These are phyloP conservation scores for Furcifer pardalis DNA, from an alignment of 2,797 vertebrate species.

Conservation along the genomic window DNA sequence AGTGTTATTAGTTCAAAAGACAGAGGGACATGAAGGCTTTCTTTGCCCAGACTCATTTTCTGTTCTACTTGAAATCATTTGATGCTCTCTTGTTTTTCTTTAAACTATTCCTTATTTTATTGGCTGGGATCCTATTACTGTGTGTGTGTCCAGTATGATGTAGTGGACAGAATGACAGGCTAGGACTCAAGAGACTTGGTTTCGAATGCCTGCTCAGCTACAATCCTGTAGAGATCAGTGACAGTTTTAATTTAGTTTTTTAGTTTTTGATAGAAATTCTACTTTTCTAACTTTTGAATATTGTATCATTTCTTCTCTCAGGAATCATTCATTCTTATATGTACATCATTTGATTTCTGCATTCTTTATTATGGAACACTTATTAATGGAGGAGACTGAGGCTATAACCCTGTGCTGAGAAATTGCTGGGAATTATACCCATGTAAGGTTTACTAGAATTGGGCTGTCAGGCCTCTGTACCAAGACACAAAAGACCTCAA, in stretches of 20 bases:
- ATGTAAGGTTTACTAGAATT: not conserved
- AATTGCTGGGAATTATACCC: not conserved
- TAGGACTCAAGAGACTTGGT: no score
- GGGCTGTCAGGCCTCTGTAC: not conserved
- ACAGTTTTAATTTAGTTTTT: not conserved
- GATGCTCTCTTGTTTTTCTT: not conserved
- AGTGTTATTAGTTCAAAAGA: not conserved
- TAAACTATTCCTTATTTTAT: no score
- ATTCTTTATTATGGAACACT: not conserved
- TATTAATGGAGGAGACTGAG: not conserved
- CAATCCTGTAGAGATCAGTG: not conserved
- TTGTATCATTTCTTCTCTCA: not conserved
- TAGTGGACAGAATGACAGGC: no score
- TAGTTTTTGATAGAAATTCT: not conserved
- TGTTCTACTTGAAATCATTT: not conserved
- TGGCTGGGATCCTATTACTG: no score
- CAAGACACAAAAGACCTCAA: not conserved
- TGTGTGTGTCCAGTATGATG: no score
- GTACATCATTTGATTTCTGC: not conserved
- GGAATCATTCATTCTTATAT: not conserved
- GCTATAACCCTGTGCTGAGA: not conserved
- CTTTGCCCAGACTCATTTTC: slow-evolving; percentile 37
- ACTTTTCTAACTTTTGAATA: not conserved
- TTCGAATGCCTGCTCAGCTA: no score
- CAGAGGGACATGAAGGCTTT: slow-evolving; percentile 4